Conservation (phyloP, 1,140 invertebrate species). For the Rhizoglyphus robini region DNA sequence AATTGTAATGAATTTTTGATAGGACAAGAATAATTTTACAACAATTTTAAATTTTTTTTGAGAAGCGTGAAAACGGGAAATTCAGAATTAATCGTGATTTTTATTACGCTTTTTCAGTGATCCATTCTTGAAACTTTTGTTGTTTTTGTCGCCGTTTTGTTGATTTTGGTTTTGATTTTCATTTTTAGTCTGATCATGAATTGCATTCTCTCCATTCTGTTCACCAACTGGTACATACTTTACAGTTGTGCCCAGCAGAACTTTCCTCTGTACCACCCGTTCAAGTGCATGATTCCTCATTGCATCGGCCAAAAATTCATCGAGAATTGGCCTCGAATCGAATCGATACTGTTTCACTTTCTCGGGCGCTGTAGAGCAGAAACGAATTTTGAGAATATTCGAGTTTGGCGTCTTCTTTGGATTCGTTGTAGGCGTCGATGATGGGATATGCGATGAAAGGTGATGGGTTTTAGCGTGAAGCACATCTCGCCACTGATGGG, state of each 20-base stretch:
- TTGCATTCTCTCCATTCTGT: background rate
- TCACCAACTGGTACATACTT: slow-evolving; percentile 1
- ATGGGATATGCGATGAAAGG: background rate
- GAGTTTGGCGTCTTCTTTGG: background rate
- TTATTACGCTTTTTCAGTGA: too few species aligned
- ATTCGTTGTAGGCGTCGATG: background rate
- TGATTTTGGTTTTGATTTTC: background rate
- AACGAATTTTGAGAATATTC: background rate
- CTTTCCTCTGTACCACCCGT: background rate
- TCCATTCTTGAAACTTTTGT: too few species aligned
- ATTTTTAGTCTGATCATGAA: background rate
- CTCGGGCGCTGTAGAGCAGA: background rate
- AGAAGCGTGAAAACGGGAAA: too few species aligned
- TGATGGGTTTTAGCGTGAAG: background rate
- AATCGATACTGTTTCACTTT: slow-evolving; percentile 10
- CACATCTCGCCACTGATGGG: background rate
- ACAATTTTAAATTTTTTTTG: too few species aligned
- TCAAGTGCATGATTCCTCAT: background rate
- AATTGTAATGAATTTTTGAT: too few species aligned
- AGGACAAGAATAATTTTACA: too few species aligned
- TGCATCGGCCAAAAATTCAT: slow-evolving; percentile 9
- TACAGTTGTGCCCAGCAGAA: background rate
- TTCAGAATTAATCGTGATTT: too few species aligned
- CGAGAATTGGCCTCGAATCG: background rate
- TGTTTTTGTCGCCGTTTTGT: background rate